phyloP scores from a whole-genome alignment of 1,140 invertebrate genomes.

The Coboldia fuscipes region DNA sequence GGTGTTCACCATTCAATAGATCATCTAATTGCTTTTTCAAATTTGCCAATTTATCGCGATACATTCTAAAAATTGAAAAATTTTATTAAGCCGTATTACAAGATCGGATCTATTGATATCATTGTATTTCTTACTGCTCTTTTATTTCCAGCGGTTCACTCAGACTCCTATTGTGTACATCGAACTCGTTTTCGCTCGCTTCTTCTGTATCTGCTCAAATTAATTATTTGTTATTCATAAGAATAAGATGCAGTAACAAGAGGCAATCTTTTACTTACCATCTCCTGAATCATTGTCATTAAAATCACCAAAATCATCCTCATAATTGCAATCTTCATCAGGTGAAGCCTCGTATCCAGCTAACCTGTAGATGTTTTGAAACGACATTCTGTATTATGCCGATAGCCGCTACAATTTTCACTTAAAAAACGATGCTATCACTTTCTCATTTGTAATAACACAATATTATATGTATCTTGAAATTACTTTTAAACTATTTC shows the following conservation, averaged over 20 bases:
- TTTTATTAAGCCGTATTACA: not conserved
- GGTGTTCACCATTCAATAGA: conserved; percentile 63
- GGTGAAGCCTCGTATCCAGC: too few species aligned
- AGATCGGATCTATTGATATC: not conserved
- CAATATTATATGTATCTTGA: too few species aligned
- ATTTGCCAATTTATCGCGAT: conserved; percentile 76
- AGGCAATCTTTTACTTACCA: not conserved
- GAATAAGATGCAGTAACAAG: too few species aligned
- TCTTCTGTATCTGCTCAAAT: conserved; percentile 54
- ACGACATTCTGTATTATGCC: too few species aligned
- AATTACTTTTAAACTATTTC: too few species aligned
- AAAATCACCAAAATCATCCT: not conserved
- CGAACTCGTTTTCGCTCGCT: conserved; percentile 74
- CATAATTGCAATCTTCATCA: not conserved
- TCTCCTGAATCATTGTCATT: not conserved
- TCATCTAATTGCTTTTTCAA: conserved; percentile 80
- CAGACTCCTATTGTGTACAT: conserved; percentile 26
- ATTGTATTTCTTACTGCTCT: conserved; percentile 49
- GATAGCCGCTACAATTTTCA: too few species aligned
- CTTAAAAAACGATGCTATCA: too few species aligned
- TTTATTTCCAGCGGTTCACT: conserved; percentile 71
- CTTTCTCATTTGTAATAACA: too few species aligned
- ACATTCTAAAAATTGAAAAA: conserved; percentile 43
- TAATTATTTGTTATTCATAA: not conserved
- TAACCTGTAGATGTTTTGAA: too few species aligned